A percentile compares a stretch with the other conserved stretches of the same genome.
phyloP scores from a whole-genome alignment of 2,888 invertebrate species.

The Lagria hirta region DNA sequence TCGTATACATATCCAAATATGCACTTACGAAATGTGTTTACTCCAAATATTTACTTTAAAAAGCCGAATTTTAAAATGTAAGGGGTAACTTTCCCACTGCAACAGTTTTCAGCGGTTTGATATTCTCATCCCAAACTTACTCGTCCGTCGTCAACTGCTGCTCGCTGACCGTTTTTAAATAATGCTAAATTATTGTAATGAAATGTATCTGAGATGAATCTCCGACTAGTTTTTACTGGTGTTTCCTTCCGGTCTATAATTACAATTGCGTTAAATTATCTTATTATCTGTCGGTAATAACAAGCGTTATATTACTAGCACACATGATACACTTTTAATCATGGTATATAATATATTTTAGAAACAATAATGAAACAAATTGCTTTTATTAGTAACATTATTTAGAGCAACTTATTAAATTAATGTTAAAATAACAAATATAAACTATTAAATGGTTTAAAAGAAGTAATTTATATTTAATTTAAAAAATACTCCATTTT shows the following conservation, averaged over 20 bases:
- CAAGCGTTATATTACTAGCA: constrained; percentile 44
- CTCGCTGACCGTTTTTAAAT: constrained; percentile 27
- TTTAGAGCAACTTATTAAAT: too few relatives aligned
- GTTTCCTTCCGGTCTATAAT: constrained; percentile 56
- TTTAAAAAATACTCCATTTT: too few relatives aligned
- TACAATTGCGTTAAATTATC: constrained; percentile 54
- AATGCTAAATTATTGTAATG: constrained; percentile 55
- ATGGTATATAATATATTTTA: too few relatives aligned
- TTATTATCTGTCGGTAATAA: constrained; percentile 49
- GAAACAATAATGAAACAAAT: too few relatives aligned
- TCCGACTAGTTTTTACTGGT: constrained; percentile 55
- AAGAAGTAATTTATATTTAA: too few relatives aligned
- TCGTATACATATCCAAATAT: constrained; percentile 27
- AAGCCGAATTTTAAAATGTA: constrained; percentile 39
- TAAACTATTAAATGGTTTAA: too few relatives aligned
- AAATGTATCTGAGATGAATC: constrained; percentile 56
- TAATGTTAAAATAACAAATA: too few relatives aligned
- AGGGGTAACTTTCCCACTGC: constrained; percentile 6
- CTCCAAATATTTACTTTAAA: constrained; percentile 42
- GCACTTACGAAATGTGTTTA: constrained; percentile 44
- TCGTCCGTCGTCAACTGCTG: constrained; percentile 24
- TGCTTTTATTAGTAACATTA: too few relatives aligned
- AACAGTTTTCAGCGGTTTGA: constrained; percentile 3
- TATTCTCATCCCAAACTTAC: constrained; percentile 7
- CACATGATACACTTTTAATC: constrained; percentile 27